Percentiles rank a stretch among this genome's conserved stretches.
Evolutionary conservation across 1,140 invertebrate genomes (phyloP).

Genomic region (Drosophila jambulina): DNA sequence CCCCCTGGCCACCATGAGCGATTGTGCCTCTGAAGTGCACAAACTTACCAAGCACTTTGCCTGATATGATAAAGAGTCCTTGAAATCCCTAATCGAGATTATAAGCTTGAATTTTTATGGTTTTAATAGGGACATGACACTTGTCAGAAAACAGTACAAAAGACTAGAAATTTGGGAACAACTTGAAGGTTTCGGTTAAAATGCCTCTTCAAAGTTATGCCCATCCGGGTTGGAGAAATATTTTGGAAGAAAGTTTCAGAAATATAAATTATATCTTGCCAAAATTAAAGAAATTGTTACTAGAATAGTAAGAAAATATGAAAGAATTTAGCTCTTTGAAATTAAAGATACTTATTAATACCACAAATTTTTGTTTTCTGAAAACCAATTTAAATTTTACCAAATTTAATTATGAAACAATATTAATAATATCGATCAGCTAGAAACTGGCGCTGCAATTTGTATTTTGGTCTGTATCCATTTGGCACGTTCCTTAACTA

Average conservation of each 20-base stretch:
- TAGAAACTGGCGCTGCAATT: background rate
- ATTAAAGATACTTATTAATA: too few species aligned
- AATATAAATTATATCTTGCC: too few species aligned
- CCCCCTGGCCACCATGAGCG: conserved; percentile 31
- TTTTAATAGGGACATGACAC: background rate
- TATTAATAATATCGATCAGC: background rate
- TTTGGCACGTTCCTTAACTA: background rate
- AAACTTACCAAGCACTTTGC: conserved; percentile 64
- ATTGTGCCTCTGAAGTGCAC: conserved; percentile 54
- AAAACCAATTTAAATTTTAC: too few species aligned
- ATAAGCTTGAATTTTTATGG: background rate
- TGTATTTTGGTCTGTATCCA: background rate
- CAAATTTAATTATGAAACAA: background rate
- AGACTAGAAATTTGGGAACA: conserved; percentile 4
- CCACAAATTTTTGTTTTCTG: background rate
- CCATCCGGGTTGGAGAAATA: background rate
- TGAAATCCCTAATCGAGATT: conserved; percentile 11
- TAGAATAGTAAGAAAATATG: background rate
- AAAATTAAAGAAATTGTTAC: too few species aligned
- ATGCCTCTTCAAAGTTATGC: background rate
- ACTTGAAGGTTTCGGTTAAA: conserved; percentile 6
- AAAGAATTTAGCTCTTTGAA: too few species aligned
- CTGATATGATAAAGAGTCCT: too few species aligned
- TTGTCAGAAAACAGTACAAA: conserved; percentile 2
- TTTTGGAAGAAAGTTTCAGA: too few species aligned